These are phyloP conservation scores for Yponomeuta evonymella DNA, from an alignment of 2,888 invertebrate genomes.

Conservation along the genomic window DNA sequence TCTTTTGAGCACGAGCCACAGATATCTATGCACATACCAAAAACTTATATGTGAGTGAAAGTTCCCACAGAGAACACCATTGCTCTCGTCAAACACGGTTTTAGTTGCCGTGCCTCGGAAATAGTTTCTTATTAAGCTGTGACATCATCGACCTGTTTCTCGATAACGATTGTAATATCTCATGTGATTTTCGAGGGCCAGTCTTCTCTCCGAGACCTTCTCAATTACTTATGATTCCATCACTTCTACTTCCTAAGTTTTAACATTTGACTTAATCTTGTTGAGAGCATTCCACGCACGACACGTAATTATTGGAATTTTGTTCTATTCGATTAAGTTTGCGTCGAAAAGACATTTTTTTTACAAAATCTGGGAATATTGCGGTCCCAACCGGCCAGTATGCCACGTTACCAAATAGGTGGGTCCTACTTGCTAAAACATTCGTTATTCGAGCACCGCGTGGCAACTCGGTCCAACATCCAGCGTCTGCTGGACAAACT, in stretches of 20 bases:
- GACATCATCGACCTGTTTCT: neutral
- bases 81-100: neutral
- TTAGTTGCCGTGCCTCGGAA: neutral
- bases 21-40: neutral
- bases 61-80: constrained; percentile 13
- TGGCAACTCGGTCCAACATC: neutral
- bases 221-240: neutral
- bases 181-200: neutral
- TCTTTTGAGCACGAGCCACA: constrained; percentile 9
- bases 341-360: neutral
- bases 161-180: neutral
- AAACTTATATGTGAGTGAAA: constrained; percentile 20
- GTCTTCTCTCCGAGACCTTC: neutral
- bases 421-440: too few relatives aligned
- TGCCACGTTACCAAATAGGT: too few relatives aligned
- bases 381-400: too few relatives aligned
- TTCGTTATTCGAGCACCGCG: neutral
- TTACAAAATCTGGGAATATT: too few relatives aligned
- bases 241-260: neutral
- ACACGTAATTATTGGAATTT: too few relatives aligned
- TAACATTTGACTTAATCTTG: neutral
- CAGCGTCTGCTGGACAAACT: neutral
- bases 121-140: neutral
- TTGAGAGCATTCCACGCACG: too few relatives aligned
- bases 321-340: too few relatives aligned